Base-by-base conservation (phyloP, 2,113 vertebrate species). In the Myotis davidii region DNA sequence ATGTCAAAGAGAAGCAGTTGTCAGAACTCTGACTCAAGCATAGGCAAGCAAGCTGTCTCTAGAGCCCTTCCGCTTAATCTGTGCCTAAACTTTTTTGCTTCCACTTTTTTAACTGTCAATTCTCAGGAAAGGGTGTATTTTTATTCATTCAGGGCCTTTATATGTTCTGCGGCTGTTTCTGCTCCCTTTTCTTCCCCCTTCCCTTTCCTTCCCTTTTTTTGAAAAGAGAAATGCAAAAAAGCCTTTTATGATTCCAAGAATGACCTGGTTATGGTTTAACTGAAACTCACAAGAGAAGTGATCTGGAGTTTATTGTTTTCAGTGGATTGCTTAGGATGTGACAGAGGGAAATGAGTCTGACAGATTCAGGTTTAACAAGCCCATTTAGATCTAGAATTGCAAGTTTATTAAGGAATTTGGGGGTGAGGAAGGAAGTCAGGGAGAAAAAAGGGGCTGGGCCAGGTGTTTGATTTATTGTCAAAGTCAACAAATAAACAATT, bases 341-440 rank as follows among this genome's bases (percentile, higher is more conserved):
- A 34, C 17, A 50, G 17, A 70, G 45, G 42, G 50, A 82, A 65
- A 20, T n/a, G 42, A 86, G 3, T 6, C 29, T 61, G 27, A 85
- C 21, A 54, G 69, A 59, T 21, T 79, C 42, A 79, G 37, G 27
- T 72, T 65, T 37, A 73, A 79, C 18, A 69, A 77, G 14, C n/a
- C 17, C 8, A 65, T 10, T 67, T 88, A 54, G 54, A 64, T 8
- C 14, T 39, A 72, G 1, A 59, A 2, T 73, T 82, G 12, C 17
- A 83, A 72, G 3, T 78, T 76, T 76, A 74, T 61, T 32, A 56
- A 77, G 50, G 79, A 93, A 61, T 77, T 77, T 93, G 39, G 39
- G 72, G 72, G 11, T 54, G 18, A 77, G 52, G 27, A 25, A 48
- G 18, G 23, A 85, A 90, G 50, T 69, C 37, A 29, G 37, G 37